Conservation (phyloP, 2,797 vertebrate species). For the Threskiornis aethiopicus region DNA sequence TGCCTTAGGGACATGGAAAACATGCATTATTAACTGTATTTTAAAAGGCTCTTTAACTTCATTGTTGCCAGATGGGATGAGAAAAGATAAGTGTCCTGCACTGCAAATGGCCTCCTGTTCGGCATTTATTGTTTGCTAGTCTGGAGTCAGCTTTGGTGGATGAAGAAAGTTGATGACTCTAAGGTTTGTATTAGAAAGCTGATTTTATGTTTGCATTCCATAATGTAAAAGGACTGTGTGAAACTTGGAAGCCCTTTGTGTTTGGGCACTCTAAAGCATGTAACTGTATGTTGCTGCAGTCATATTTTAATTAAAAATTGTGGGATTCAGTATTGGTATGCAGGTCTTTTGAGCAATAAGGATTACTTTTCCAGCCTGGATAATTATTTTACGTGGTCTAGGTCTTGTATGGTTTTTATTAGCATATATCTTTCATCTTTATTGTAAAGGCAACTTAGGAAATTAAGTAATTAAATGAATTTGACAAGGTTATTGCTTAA, state of each 20-base stretch:
- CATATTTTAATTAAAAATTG: neutral
- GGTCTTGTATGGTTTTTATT: neutral
- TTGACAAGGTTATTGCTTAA: neutral
- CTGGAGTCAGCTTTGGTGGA: conserved; percentile 7
- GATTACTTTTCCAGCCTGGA: neutral
- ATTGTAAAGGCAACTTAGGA: neutral
- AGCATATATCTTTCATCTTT: neutral
- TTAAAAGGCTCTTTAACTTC: conserved; percentile 21
- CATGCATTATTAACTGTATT: neutral
- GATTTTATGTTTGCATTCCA: neutral
- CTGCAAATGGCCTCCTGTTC: neutral
- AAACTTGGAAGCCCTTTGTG: neutral
- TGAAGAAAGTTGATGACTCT: neutral
- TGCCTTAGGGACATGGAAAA: neutral
- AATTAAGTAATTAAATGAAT: neutral
- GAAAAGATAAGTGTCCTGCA: neutral
- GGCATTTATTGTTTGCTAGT: neutral
- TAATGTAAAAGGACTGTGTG: neutral
- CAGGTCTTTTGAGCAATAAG: neutral
- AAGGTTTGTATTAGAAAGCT: conserved; percentile 23
- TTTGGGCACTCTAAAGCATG: neutral
- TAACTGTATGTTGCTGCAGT: neutral
- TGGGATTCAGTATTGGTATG: neutral
- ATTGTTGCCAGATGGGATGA: conserved; percentile 43
- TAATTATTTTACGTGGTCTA: neutral